phyloP scores from a whole-genome alignment of 2,113 vertebrate species.

The Lepus americanus region DNA sequence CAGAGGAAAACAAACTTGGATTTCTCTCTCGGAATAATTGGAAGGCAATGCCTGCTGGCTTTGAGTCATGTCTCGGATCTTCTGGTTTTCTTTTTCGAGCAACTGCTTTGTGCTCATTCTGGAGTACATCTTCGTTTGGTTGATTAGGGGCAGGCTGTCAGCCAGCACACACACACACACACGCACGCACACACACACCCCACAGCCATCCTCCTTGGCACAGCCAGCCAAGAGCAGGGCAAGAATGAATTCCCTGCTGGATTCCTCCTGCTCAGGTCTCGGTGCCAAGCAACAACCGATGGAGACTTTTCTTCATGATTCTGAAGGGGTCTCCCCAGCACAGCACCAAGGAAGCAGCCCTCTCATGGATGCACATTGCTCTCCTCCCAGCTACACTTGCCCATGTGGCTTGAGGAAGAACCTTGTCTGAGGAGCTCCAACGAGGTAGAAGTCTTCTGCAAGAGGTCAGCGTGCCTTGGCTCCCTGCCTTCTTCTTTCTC shows the following conservation, averaged over 20 bases:
- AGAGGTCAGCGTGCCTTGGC: neutral
- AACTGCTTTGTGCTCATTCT: conserved; percentile 11
- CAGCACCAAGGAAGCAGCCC: neutral
- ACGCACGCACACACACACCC: neutral
- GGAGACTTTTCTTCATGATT: neutral
- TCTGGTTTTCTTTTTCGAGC: neutral
- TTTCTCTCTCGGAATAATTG: neutral
- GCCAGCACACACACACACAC: conserved; percentile 11
- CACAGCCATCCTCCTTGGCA: neutral
- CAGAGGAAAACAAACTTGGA: neutral
- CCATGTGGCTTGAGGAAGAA: neutral
- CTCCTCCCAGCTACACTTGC: neutral
- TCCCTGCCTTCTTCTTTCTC: neutral
- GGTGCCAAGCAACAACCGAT: neutral
- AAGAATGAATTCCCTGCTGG: neutral
- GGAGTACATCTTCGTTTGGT: conserved; percentile 29
- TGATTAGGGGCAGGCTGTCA: neutral
- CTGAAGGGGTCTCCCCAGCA: neutral
- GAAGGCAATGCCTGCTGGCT: conserved; percentile 25
- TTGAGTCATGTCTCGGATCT: neutral
- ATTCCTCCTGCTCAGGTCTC: neutral
- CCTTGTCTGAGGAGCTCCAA: neutral
- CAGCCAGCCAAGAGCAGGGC: neutral
- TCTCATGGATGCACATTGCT: neutral
- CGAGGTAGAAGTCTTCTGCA: neutral